A percentile compares a stretch with the other conserved stretches of the same genome.
Evolutionary conservation across 2,888 invertebrate genomes (phyloP).

Genomic region (Lottia gigantea): DNA sequence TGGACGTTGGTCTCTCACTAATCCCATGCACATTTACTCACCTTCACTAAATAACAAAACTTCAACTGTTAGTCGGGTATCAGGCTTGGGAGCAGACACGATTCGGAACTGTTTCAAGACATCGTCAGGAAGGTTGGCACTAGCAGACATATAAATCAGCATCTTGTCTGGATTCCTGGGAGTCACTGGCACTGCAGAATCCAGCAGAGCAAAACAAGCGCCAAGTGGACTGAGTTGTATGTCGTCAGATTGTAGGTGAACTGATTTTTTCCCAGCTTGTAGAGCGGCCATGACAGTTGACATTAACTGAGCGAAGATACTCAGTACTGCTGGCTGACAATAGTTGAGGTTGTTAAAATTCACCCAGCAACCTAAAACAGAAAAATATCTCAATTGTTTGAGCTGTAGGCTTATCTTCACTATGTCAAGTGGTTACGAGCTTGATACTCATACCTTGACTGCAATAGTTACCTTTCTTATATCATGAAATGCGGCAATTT

Average conservation of each 20-base stretch:
- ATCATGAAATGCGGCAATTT: too few relatives aligned
- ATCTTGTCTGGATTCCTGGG: constrained; percentile 58
- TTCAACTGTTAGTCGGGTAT: constrained; percentile 52
- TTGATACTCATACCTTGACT: too few relatives aligned
- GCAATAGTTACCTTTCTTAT: too few relatives aligned
- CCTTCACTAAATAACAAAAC: constrained; percentile 64
- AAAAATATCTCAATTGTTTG: too few relatives aligned
- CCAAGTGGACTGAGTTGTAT: constrained; percentile 51
- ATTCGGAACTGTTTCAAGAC: constrained; percentile 61
- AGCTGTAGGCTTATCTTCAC: too few relatives aligned
- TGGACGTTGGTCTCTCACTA: too few relatives aligned
- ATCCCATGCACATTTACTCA: constrained; percentile 25
- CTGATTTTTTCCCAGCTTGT: constrained; percentile 51
- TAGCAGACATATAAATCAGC: constrained; percentile 54
- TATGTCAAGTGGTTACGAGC: too few relatives aligned
- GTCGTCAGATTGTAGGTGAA: constrained; percentile 56
- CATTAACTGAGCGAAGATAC: constrained; percentile 60
- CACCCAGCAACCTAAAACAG: constrained; percentile 58
- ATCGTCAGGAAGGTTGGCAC: constrained; percentile 54
- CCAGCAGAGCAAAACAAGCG: constrained; percentile 59
- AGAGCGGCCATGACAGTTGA: constrained; percentile 56
- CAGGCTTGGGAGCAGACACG: constrained; percentile 57
- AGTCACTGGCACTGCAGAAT: constrained; percentile 47
- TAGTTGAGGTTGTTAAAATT: constrained; percentile 60
- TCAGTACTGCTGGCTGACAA: constrained; percentile 53